Evolutionary conservation across 2,113 vertebrate species (phyloP).

Genomic region (Syngnathus floridae): DNA sequence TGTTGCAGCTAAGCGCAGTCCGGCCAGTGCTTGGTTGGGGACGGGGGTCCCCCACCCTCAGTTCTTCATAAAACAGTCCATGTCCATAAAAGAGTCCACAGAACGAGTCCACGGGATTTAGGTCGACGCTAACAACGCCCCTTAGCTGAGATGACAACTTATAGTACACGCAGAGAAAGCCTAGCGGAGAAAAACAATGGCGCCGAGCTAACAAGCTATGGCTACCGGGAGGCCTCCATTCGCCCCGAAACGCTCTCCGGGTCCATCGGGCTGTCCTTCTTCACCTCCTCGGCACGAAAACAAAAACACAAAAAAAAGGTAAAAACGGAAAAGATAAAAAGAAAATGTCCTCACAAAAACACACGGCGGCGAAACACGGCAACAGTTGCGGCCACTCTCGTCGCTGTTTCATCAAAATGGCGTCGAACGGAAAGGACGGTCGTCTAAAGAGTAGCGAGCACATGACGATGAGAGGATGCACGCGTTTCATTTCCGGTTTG

Average conservation of each 20-base stretch:
- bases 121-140: background rate
- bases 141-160: background rate
- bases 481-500: background rate
- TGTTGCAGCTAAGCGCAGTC: constrained; percentile 10
- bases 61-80: background rate
- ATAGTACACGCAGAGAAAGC: background rate
- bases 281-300: background rate
- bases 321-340: background rate
- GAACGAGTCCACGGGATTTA: background rate
- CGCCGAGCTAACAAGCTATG: constrained; percentile 2
- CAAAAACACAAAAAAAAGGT: background rate
- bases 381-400: constrained; percentile 10
- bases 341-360: background rate
- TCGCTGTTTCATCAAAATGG: constrained; percentile 70
- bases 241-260: background rate
- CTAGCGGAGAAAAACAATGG: background rate
- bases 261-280: background rate
- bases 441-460: constrained; percentile 14
- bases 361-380: background rate
- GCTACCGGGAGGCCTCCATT: background rate
- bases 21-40: background rate
- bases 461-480: background rate
- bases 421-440: constrained; percentile 49
- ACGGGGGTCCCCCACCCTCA: background rate
- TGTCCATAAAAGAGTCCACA: background rate